phyloP scores from a whole-genome alignment of 2,113 vertebrate species.

The Lampris incognitus region DNA sequence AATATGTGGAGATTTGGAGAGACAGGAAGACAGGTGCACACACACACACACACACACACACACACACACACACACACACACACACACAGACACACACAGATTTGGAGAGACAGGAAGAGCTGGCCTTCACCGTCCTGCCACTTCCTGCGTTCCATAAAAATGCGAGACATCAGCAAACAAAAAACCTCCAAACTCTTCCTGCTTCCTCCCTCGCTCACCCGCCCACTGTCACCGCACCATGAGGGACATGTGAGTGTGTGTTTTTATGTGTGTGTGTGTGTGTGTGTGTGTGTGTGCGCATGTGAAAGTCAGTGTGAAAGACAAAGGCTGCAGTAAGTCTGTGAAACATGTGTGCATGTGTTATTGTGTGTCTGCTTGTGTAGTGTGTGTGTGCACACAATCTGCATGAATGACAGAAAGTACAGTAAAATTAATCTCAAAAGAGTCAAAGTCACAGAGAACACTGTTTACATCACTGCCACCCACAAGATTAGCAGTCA shows the following conservation, averaged over 20 bases:
- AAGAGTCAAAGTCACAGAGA: conserved; percentile 1
- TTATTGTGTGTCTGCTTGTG: background rate
- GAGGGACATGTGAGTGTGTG: conserved; percentile 4
- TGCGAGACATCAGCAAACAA: conserved; percentile 41
- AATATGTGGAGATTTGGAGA: background rate
- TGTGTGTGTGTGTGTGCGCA: conserved; percentile 7
- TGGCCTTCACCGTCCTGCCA: conserved; percentile 23
- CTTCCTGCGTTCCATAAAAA: conserved; percentile 58
- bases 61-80: too few species aligned
- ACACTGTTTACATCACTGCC: background rate
- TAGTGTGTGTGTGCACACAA: conserved; percentile 1
- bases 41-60: background rate
- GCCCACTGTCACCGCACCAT: background rate
- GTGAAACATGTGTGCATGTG: background rate
- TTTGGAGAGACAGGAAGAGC: conserved; percentile 24
- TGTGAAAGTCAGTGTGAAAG: background rate
- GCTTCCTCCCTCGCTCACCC: conserved; percentile 33
- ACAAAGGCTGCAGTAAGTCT: too few species aligned
- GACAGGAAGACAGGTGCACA: conserved; percentile 5
- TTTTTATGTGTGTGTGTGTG: conserved; percentile 14
- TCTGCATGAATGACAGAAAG: background rate
- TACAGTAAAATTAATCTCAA: conserved; percentile 14
- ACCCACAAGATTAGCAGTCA: background rate
- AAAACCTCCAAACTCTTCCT: conserved; percentile 28
- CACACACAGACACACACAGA: conserved; percentile 5